Evolutionary conservation across 2,888 invertebrate genomes (phyloP).

Genomic region (Sipha maydis): DNA sequence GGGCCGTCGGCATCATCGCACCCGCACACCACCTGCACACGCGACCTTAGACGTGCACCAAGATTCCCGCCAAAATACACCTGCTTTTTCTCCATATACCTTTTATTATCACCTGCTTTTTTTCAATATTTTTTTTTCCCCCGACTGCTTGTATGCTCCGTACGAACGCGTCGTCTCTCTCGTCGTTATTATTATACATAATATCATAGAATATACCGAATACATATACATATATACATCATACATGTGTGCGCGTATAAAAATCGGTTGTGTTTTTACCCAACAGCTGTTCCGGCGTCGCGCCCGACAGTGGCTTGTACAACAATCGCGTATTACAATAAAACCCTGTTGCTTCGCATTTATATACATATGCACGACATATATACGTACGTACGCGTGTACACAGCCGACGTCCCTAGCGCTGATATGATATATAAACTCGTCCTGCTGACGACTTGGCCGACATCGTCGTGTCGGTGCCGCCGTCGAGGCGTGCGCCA

Average conservation of each 20-base stretch:
- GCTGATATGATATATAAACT: not conserved
- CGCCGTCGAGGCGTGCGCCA: slow-evolving; percentile 20
- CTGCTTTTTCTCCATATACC: slow-evolving; percentile 35
- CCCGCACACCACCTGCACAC: slow-evolving; percentile 61
- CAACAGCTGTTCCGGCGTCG: slow-evolving; percentile 37
- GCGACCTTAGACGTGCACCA: slow-evolving; percentile 41
- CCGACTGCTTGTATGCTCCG: not conserved
- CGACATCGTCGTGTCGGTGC: not conserved
- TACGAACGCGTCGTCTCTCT: not conserved
- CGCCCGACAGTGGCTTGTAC: not conserved
- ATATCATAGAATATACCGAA: too few relatives aligned
- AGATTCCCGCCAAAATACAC: slow-evolving; percentile 61
- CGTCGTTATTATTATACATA: slow-evolving; percentile 46
- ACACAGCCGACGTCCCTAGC: not conserved
- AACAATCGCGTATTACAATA: not conserved
- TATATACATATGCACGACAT: not conserved
- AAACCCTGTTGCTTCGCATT: slow-evolving; percentile 27
- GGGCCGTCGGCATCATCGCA: slow-evolving; percentile 10
- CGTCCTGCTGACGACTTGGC: not conserved
- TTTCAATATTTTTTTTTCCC: slow-evolving; percentile 18
- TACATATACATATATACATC: slow-evolving; percentile 19
- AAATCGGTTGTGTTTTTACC: slow-evolving; percentile 21
- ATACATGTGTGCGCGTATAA: not conserved
- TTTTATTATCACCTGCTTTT: slow-evolving; percentile 59
- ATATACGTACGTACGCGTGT: not conserved